Percentiles rank a stretch among this genome's conserved stretches.
phyloP scores from a whole-genome alignment of 2,797 vertebrate genomes.

The Paratrypauchen microcephalus region DNA sequence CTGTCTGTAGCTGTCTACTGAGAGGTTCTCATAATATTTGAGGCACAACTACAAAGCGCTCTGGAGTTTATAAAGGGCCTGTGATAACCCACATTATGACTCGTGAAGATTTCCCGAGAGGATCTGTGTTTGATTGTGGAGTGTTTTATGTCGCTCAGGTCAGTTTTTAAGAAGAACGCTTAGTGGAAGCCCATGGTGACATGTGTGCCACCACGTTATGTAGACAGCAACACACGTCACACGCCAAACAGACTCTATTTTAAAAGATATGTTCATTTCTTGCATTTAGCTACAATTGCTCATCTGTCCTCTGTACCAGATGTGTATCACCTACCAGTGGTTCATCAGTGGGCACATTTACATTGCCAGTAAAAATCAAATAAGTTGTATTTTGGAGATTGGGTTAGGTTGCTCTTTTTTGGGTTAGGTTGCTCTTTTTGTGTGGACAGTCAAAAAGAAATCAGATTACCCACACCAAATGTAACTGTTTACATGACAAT shows the following conservation, averaged over 20 bases:
- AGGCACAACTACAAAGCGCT: slow-evolving; percentile 29
- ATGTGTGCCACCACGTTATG: slow-evolving; percentile 16
- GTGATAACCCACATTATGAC: slow-evolving; percentile 30
- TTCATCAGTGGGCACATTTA: no score
- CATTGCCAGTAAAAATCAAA: no score
- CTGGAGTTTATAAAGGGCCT: slow-evolving; percentile 8
- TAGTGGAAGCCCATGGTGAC: slow-evolving; percentile 20
- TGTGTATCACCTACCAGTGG: neutral
- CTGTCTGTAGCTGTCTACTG: neutral
- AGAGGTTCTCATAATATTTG: slow-evolving; percentile 19
- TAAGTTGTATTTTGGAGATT: no score
- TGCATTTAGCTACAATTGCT: neutral
- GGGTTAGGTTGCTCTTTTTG: no score
- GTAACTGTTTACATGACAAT: no score
- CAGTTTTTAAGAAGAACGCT: slow-evolving; percentile 23
- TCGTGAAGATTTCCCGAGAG: slow-evolving; percentile 17
- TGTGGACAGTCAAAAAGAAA: no score
- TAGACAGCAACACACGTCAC: slow-evolving; percentile 17
- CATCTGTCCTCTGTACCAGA: neutral
- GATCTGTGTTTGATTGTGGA: slow-evolving; percentile 18
- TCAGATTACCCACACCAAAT: no score
- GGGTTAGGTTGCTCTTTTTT: no score
- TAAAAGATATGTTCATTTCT: neutral
- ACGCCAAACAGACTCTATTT: neutral
- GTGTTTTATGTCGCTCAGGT: slow-evolving; percentile 25